Base-by-base conservation (phyloP, 2,888 invertebrate species). In the Biston betularia region DNA sequence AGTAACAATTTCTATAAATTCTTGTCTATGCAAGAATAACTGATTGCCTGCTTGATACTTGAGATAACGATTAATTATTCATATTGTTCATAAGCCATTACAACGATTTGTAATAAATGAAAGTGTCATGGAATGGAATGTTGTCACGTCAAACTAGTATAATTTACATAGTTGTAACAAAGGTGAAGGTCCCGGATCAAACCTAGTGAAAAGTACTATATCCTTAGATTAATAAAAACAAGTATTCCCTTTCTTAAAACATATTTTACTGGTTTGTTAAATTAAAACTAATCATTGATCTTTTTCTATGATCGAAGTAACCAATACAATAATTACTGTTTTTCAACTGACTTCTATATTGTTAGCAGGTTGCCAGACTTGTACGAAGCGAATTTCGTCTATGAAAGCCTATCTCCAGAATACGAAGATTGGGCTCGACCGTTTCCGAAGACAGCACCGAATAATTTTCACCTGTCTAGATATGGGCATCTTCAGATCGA, bases 401-500 rank as follows among this genome's bases (percentile, higher is more conserved):
- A 92, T 85, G 93, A 88, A 84, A 94, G 86, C 79, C 83, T 89
- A 79, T 88, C 90, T 14, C 93, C 92, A 14, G 92, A 93, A 10
- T 94, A 94, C 69, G 93, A 92, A 76, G 93, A 93, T 70, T 96
- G 80, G 96, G 96, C 91, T 89, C 96, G 97, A 78, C 97, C 96
- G 55, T 96, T 97, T 85, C 95, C 97, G 59, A 95, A 96, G 81
- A 85, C 93, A 1, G 91, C 95, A 61, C 95, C 95, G 5, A 93
- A 95, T 55, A 95, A 95, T 84, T 95, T 97, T 87, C 96, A 96
- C 72, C 89, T 97, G 68, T 97, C 96, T 80, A 95, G 96, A 77
- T 97, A 97, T 80, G 97, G 97, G 61, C 95, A 97, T 79, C 91
- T 97, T 55, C 96, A 97, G 90, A 97, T 97, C 75, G 97, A 97